Conservation (phyloP, 1,140 invertebrate genomes). For the Drosophila santomea region DNA sequence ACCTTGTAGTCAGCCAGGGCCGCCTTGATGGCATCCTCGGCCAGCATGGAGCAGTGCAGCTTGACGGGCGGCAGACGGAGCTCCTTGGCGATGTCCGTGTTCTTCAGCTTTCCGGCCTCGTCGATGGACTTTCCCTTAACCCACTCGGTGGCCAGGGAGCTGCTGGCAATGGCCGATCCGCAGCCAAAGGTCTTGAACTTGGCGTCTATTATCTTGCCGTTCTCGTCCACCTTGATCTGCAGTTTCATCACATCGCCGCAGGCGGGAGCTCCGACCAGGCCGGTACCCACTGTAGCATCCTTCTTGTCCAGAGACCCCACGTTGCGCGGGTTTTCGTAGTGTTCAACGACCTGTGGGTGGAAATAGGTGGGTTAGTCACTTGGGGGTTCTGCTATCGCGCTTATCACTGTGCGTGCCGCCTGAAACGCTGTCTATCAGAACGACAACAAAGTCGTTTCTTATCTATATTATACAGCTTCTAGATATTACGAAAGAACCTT, state of each 20-base stretch:
- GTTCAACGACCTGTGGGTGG: slow-evolving; percentile 94
- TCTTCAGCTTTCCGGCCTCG: slow-evolving; percentile 96
- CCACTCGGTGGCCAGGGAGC: slow-evolving; percentile 99
- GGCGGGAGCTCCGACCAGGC: slow-evolving; percentile 98
- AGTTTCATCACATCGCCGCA: slow-evolving; percentile 99
- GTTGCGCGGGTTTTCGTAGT: slow-evolving; percentile 99
- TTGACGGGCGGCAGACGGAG: slow-evolving; percentile 98
- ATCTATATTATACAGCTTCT: slow-evolving; percentile 40
- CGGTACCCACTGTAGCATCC: slow-evolving; percentile 97
- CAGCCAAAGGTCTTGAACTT: slow-evolving; percentile 99
- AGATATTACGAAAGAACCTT: slow-evolving; percentile 71
- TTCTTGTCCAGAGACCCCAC: slow-evolving; percentile 99
- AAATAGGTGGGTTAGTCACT: slow-evolving; percentile 5
- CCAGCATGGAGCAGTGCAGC: slow-evolving; percentile 99
- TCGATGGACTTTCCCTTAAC: slow-evolving; percentile 99
- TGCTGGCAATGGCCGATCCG: slow-evolving; percentile 99
- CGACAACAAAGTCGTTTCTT: slow-evolving; percentile 30
- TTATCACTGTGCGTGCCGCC: slow-evolving; percentile 58
- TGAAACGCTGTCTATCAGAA: slow-evolving; percentile 33
- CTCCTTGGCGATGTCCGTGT: slow-evolving; percentile 99
- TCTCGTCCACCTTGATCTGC: slow-evolving; percentile 97
- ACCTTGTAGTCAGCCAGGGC: slow-evolving; percentile 98
- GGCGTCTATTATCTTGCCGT: slow-evolving; percentile 99
- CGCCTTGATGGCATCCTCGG: slow-evolving; percentile 99
- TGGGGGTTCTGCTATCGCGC: slow-evolving; percentile 14